A percentile compares a stretch with the other conserved stretches of the same genome.
phyloP scores from a whole-genome alignment of 2,888 invertebrate genomes.

The Drosophila merina region DNA sequence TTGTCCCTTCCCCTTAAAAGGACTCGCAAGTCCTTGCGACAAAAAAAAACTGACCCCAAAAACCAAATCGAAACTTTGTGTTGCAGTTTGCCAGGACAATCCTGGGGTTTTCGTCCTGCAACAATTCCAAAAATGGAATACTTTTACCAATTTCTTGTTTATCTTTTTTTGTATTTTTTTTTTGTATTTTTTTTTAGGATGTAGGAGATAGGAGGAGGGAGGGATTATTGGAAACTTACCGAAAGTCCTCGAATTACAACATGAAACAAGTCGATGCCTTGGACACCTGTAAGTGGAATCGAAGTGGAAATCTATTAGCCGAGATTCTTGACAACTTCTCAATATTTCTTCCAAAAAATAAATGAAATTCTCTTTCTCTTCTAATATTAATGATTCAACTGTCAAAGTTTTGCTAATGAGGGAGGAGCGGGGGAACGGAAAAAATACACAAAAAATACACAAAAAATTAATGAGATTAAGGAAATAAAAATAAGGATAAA shows the following conservation, averaged over 20 bases:
- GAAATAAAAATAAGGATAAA: conserved; percentile 5
- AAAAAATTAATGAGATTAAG: conserved; percentile 27
- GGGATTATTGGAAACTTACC: conserved; percentile 55
- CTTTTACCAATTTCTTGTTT: conserved; percentile 5
- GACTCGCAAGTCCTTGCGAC: background rate
- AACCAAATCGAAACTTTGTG: conserved; percentile 40
- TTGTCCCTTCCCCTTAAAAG: background rate
- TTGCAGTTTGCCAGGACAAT: conserved; percentile 31
- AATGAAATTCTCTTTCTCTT: background rate
- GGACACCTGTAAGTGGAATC: conserved; percentile 64
- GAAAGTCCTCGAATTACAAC: conserved; percentile 73
- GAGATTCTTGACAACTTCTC: conserved; percentile 25
- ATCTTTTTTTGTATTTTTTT: background rate
- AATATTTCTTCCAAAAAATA: background rate
- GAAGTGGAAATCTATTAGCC: conserved; percentile 34
- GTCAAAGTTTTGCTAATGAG: conserved; percentile 55
- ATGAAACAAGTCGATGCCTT: conserved; percentile 69
- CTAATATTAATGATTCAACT: conserved; percentile 66
- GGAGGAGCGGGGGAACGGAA: background rate
- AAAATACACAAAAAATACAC: conserved; percentile 32
- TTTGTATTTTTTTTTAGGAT: conserved; percentile 1
- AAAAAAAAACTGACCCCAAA: conserved; percentile 25
- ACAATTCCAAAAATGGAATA: conserved; percentile 26
- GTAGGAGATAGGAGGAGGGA: background rate
- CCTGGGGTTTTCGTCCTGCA: conserved; percentile 16